phyloP scores from a whole-genome alignment of 92 coral and sea anemone species.

The Micromussa lordhowensis region DNA sequence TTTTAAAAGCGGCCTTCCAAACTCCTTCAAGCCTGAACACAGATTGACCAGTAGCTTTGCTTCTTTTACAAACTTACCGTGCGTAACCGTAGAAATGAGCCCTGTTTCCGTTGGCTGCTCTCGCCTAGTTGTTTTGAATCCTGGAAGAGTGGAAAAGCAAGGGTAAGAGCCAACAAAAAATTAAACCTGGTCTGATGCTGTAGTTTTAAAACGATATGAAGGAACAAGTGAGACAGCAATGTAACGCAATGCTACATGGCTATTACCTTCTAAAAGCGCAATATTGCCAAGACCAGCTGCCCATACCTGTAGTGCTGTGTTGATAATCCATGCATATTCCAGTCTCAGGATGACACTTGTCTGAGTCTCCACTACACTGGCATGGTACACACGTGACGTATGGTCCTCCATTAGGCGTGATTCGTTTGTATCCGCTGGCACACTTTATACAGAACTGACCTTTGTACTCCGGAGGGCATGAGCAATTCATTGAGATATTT shows the following conservation, averaged over 20 bases:
- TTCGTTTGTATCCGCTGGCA: slow-evolving; percentile 87
- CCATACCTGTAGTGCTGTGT: slow-evolving; percentile 89
- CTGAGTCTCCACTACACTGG: slow-evolving; percentile 76
- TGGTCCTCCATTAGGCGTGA: slow-evolving; percentile 84
- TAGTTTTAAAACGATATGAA: background rate
- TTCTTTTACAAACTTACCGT: no score
- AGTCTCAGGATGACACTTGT: slow-evolving; percentile 81
- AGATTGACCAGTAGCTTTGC: no score
- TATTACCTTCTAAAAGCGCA: background rate
- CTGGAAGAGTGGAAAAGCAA: no score
- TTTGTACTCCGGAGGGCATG: slow-evolving; percentile 79
- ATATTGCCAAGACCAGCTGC: no score
- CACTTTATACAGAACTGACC: slow-evolving; percentile 96
- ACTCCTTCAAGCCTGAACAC: no score
- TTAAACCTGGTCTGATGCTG: background rate
- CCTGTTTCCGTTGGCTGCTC: no score
- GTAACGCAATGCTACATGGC: background rate
- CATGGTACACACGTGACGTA: slow-evolving; percentile 84
- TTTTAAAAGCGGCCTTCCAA: no score
- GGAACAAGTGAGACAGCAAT: background rate
- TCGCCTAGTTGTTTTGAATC: no score
- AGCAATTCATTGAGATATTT: slow-evolving; percentile 67
- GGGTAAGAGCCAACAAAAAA: background rate
- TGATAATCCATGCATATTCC: slow-evolving; percentile 86
- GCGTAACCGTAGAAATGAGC: no score